Conservation (phyloP, 1,140 invertebrate species). For the Brachionus rotundiformis region DNA sequence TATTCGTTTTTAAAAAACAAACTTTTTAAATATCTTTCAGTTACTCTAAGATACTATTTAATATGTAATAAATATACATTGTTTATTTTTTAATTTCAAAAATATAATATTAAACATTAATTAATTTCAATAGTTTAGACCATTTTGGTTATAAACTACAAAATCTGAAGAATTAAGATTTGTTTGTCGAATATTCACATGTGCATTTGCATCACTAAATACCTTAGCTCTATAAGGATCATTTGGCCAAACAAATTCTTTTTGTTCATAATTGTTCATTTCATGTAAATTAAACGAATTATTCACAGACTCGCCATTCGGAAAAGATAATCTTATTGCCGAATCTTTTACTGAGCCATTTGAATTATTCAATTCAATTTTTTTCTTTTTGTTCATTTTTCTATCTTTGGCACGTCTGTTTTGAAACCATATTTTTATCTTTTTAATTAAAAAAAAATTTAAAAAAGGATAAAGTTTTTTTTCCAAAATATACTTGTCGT, state of each 20-base stretch:
- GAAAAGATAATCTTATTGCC: neutral
- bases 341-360: neutral
- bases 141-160: constrained; percentile 31
- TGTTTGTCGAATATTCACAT: neutral
- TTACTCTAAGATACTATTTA: no score
- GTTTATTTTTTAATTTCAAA: neutral
- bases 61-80: no score
- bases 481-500: constrained; percentile 74
- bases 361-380: neutral
- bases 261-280: neutral
- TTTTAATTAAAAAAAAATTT: constrained; percentile 16
- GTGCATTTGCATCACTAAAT: neutral
- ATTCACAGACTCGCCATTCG: neutral
- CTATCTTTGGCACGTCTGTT: constrained; percentile 52
- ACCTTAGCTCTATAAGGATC: neutral
- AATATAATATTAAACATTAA: neutral
- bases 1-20: no score
- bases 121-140: constrained; percentile 1
- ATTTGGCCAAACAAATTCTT: neutral
- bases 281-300: neutral
- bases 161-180: neutral
- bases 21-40: no score
- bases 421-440: constrained; percentile 53
- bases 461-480: neutral
- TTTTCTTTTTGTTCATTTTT: constrained; percentile 43